A percentile compares a stretch with the other conserved stretches of the same genome.
Conservation (phyloP, 92 coral and sea anemone genomes). For the Zoanthus solanderi region DNA sequence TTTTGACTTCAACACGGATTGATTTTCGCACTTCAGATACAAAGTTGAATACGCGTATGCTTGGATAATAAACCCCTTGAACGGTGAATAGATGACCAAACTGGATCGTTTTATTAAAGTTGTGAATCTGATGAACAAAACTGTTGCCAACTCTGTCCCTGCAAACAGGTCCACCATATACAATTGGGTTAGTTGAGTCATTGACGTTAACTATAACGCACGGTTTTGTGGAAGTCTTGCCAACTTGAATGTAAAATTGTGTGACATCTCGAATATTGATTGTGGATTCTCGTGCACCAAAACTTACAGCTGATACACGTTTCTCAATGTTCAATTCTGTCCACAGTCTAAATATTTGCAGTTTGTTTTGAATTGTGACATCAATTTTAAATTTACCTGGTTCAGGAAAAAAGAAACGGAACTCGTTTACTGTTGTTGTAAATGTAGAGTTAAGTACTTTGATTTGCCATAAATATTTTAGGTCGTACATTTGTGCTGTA, state of each 20-base stretch:
- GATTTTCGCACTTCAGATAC: slow-evolving; percentile 63
- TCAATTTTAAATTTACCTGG: slow-evolving; percentile 15
- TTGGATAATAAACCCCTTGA: slow-evolving; percentile 68
- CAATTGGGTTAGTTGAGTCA: slow-evolving; percentile 43
- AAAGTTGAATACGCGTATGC: slow-evolving; percentile 55
- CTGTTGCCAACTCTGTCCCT: neutral
- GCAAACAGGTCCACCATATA: slow-evolving; percentile 54
- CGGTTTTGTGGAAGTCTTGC: slow-evolving; percentile 56
- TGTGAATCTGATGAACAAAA: neutral
- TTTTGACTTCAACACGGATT: slow-evolving; percentile 39
- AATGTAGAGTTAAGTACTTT: slow-evolving; percentile 7
- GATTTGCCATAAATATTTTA: slow-evolving; percentile 31
- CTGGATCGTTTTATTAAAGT: neutral
- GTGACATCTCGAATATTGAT: slow-evolving; percentile 54
- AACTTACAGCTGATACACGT: slow-evolving; percentile 11
- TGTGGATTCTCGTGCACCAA: slow-evolving; percentile 14
- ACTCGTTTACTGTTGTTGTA: neutral
- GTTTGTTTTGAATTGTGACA: slow-evolving; percentile 20
- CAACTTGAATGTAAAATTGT: slow-evolving; percentile 1
- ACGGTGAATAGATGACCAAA: slow-evolving; percentile 57
- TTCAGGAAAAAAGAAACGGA: slow-evolving; percentile 13
- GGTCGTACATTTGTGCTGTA: slow-evolving; percentile 36
- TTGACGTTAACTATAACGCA: slow-evolving; percentile 57
- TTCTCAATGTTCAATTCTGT: slow-evolving; percentile 29
- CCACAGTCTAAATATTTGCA: slow-evolving; percentile 7